Conservation (phyloP, 2,113 vertebrate genomes). For the Symphodus melops region DNA sequence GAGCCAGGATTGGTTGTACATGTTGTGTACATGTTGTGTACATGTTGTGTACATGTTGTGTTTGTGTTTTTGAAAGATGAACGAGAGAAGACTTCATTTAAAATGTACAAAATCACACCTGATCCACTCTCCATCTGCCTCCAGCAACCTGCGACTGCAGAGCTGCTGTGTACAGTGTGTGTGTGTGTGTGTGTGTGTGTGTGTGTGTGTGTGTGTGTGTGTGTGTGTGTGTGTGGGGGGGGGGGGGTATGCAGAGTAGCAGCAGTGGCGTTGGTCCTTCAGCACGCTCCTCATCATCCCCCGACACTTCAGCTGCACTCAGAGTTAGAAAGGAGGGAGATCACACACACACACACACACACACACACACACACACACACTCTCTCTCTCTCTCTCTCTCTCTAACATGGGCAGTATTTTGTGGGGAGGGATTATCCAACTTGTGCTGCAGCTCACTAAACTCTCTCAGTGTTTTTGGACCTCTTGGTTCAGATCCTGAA, state of each 20-base stretch:
- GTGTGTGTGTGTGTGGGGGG: slow-evolving; percentile 1
- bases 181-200: slow-evolving; percentile 13
- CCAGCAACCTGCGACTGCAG: background rate
- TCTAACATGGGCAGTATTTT: no score
- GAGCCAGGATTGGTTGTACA: no score
- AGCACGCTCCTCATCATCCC: slow-evolving; percentile 64
- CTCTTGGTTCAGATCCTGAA: no score
- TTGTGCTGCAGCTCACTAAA: no score
- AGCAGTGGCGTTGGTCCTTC: slow-evolving; percentile 17
- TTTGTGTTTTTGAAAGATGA: no score
- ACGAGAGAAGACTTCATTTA: no score
- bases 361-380: slow-evolving; percentile 9
- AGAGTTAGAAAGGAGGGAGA: background rate
- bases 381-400: background rate
- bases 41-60: no score
- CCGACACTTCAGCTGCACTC: slow-evolving; percentile 26
- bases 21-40: no score
- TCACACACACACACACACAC: slow-evolving; percentile 8
- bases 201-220: slow-evolving; percentile 16
- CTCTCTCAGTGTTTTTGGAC: no score
- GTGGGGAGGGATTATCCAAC: no score
- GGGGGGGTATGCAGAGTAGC: slow-evolving; percentile 44
- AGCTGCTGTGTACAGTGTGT: background rate
- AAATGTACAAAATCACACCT: background rate
- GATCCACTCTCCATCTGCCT: background rate